phyloP scores from a whole-genome alignment of 2,113 vertebrate species.

The Diglossa brunneiventris region DNA sequence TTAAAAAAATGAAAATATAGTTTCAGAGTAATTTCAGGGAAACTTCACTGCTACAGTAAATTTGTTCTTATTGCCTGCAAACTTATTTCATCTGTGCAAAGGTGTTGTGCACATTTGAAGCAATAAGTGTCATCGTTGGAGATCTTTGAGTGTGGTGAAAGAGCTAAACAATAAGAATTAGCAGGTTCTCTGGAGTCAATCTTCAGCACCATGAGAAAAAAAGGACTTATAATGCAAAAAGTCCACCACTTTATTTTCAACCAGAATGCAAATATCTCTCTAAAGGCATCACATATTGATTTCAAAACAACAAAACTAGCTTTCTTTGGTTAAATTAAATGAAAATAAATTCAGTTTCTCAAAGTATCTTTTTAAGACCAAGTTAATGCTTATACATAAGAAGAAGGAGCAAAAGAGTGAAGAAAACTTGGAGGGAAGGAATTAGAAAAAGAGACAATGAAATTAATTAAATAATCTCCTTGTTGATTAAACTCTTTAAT shows the following conservation, averaged over 20 bases:
- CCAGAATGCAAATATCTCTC: not conserved
- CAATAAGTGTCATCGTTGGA: slow-evolving; percentile 16
- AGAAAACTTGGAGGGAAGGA: not conserved
- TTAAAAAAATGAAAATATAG: not conserved
- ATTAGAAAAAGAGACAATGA: not conserved
- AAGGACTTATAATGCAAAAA: not conserved
- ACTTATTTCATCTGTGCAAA: slow-evolving; percentile 1
- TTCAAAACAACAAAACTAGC: not conserved
- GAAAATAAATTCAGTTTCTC: not conserved
- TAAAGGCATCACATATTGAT: not conserved
- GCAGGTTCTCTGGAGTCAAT: not conserved
- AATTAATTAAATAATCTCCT: not conserved
- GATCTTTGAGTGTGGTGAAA: not conserved
- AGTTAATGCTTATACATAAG: not conserved
- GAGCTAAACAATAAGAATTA: slow-evolving; percentile 44
- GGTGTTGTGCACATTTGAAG: not conserved
- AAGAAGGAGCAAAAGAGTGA: not conserved
- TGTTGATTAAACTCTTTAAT: not conserved
- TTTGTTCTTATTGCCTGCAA: slow-evolving; percentile 12
- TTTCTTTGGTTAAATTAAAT: slow-evolving; percentile 19
- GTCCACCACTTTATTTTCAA: not conserved
- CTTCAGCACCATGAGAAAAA: not conserved
- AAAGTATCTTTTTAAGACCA: not conserved
- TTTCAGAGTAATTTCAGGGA: not conserved
- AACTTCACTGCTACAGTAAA: not conserved